Base-by-base conservation (phyloP, 2,113 vertebrate species). In the Rhinolophus sinicus region DNA sequence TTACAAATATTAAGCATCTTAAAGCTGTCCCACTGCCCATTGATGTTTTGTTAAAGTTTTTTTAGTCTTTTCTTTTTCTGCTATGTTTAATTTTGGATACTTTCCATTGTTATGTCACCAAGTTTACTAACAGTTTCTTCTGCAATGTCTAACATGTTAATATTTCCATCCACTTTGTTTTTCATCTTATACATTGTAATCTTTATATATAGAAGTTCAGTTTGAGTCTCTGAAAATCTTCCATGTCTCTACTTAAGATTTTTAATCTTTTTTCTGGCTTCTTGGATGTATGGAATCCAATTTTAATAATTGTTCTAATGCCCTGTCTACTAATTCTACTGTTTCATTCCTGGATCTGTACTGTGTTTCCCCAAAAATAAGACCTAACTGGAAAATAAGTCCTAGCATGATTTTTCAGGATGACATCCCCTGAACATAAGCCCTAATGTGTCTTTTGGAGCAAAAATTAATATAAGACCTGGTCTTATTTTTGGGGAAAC, bases 1-100 rank as follows among this genome's bases (percentile, higher is more conserved):
- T 94, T 83, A 28, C 13, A 82, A 70, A 86, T 83, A 76, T 16
- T n/a, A 72, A 70, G 9, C 35, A 91, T 95, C 11, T 72, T 95
- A 70, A 85, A 90, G 40, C 6, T 91, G 44, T 78, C 78, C 44
- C 28, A 62, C 21, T 60, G 7, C 22, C 69, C 62, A 89, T n/a
- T 89, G 8, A 70, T 64, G 15, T 56, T 93, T 62, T 84, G 5
- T 58, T 88, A 26, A 77, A 56, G 52, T 67, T 88, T 88, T 69
- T 40, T 40, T 10, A 33, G 15, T 93, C 14, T 44, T n/a, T 83
- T 14, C 19, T 40, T 83, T 64, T 69, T 28, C 16, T 6, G 16
- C 5, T 18, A 8, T 82, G 26, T 50, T 65, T 52, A 24, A 87
- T 80, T 91, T 85, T 92, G n/a, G 4, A 88, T 88, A 69, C 8